Conservation (phyloP, 1,140 invertebrate species). For the Cydia splendana region DNA sequence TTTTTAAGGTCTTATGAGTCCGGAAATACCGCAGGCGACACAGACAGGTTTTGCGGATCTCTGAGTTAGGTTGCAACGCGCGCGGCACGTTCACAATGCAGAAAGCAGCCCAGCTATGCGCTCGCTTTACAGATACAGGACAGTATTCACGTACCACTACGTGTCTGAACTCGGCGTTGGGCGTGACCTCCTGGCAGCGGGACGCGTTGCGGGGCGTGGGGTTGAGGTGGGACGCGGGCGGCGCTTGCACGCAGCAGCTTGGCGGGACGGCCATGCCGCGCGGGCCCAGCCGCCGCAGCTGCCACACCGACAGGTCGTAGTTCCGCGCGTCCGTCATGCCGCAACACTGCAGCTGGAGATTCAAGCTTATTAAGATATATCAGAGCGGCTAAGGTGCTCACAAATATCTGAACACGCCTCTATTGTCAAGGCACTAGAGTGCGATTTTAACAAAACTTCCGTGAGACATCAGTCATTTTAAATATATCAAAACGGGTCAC, state of each 20-base stretch:
- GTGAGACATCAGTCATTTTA: too few relatives aligned
- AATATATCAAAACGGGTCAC: too few relatives aligned
- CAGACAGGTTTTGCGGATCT: too few relatives aligned
- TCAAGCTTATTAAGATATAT: background rate
- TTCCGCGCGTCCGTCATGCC: constrained; percentile 89
- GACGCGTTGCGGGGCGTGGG: constrained; percentile 86
- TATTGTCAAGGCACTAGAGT: too few relatives aligned
- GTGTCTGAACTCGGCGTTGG: constrained; percentile 81
- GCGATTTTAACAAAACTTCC: too few relatives aligned
- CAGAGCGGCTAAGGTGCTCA: too few relatives aligned
- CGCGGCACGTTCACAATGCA: too few relatives aligned
- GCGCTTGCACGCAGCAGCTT: constrained; percentile 88
- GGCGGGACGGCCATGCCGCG: constrained; percentile 86
- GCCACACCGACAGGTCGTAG: constrained; percentile 91
- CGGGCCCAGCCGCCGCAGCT: constrained; percentile 85
- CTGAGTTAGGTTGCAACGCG: too few relatives aligned
- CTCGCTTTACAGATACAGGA: constrained; percentile 35
- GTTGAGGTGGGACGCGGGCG: constrained; percentile 85
- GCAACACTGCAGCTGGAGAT: constrained; percentile 88
- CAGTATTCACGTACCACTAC: constrained; percentile 73
- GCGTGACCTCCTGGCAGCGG: constrained; percentile 85
- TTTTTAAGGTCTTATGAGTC: too few relatives aligned
- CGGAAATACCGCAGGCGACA: too few relatives aligned
- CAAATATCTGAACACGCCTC: too few relatives aligned
- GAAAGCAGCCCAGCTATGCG: too few relatives aligned